phyloP scores from a whole-genome alignment of 2,113 vertebrate species.

The Cinclus cinclus region DNA sequence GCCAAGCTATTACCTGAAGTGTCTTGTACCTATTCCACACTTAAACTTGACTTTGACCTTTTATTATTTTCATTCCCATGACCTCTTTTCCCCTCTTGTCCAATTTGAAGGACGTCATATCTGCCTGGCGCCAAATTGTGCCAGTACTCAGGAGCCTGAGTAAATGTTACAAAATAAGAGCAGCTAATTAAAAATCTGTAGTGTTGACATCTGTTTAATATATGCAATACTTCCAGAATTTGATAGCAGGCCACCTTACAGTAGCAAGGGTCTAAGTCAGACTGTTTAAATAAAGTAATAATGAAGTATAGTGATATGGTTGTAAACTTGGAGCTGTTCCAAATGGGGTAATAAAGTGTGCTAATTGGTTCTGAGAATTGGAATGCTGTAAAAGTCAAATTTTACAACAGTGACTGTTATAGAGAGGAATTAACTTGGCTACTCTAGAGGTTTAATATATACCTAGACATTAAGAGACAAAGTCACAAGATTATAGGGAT shows the following conservation, averaged over 20 bases:
- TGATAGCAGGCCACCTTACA: constrained; percentile 28
- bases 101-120: neutral
- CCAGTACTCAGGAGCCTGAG: neutral
- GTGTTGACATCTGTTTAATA: constrained; percentile 67
- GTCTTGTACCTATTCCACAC: neutral
- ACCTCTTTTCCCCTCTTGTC: neutral
- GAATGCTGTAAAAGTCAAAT: constrained; percentile 58
- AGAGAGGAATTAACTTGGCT: constrained; percentile 58
- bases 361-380: constrained; percentile 69
- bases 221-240: constrained; percentile 37
- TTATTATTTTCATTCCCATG: neutral
- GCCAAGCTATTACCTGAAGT: neutral
- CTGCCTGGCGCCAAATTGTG: constrained; percentile 12
- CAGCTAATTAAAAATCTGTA: constrained; percentile 61
- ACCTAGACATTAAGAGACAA: constrained; percentile 18
- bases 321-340: constrained; percentile 67
- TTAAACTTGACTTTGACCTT: neutral
- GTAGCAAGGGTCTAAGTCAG: constrained; percentile 43
- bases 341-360: constrained; percentile 72
- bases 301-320: constrained; percentile 41
- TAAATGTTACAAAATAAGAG: constrained; percentile 44
- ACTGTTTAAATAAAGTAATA: constrained; percentile 71
- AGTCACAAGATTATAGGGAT: constrained; percentile 2
- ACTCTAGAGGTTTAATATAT: constrained; percentile 45
- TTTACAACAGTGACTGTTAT: constrained; percentile 60